A percentile compares a stretch with the other conserved stretches of the same genome.
Conservation (phyloP, 2,113 vertebrate species). For the Colaptes auratus region DNA sequence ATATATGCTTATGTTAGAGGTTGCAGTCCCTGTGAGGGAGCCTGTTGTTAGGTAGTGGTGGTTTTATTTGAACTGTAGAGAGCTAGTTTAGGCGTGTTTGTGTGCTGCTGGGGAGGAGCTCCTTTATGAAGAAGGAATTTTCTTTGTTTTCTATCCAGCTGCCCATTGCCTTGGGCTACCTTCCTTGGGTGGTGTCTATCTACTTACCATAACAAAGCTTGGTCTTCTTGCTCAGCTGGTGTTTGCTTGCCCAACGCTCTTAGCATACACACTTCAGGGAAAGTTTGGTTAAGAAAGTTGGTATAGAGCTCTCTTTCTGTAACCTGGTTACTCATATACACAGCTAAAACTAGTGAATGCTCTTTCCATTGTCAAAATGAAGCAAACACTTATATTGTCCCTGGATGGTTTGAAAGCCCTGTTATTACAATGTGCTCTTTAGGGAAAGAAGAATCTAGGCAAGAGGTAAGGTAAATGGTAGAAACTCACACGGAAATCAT, state of each 20-base stretch:
- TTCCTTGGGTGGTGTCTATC: slow-evolving; percentile 43
- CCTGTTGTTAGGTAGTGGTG: background rate
- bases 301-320: background rate
- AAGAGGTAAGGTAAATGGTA: background rate
- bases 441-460: background rate
- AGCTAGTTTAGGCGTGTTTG: slow-evolving; percentile 42
- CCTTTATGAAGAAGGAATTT: slow-evolving; percentile 37
- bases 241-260: slow-evolving; percentile 3
- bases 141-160: slow-evolving; percentile 66
- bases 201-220: slow-evolving; percentile 30
- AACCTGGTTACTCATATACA: background rate
- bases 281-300: background rate
- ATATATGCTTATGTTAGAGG: background rate
- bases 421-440: background rate
- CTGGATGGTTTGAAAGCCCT: background rate
- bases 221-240: background rate
- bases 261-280: background rate
- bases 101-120: background rate
- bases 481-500: background rate
- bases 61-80: background rate
- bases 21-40: background rate
- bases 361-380: background rate
- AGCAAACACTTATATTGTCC: background rate
- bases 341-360: background rate
- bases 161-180: slow-evolving; percentile 12